Evolutionary conservation across 2,113 vertebrate genomes (phyloP).

Genomic region (Sisor rabdophorus): DNA sequence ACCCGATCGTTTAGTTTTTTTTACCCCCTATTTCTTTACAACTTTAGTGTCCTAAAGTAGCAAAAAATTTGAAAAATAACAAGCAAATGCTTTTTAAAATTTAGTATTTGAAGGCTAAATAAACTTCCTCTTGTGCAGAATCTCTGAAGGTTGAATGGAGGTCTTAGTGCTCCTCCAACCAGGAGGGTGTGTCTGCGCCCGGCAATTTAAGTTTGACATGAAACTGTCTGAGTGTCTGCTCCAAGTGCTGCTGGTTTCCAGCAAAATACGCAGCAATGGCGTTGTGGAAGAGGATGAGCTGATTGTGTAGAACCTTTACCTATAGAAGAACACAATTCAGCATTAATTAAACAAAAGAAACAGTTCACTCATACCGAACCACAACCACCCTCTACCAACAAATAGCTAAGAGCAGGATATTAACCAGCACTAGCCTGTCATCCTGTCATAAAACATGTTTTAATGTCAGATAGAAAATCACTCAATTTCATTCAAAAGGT

Average conservation of each 20-base stretch:
- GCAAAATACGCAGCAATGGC: constrained; percentile 93
- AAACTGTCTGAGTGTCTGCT: constrained; percentile 96
- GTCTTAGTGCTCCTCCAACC: constrained; percentile 89
- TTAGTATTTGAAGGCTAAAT: constrained; percentile 24
- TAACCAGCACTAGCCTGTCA: too few species aligned
- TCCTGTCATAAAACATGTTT: too few species aligned
- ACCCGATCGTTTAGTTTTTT: neutral
- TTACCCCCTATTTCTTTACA: constrained; percentile 9
- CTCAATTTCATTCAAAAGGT: neutral
- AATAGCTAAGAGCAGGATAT: neutral
- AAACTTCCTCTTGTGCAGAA: neutral
- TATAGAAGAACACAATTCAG: constrained; percentile 50
- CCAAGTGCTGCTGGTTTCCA: constrained; percentile 96
- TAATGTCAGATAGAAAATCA: neutral
- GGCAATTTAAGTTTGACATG: constrained; percentile 98
- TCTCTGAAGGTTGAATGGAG: neutral
- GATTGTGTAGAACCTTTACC: constrained; percentile 98
- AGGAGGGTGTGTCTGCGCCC: constrained; percentile 87
- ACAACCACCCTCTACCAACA: neutral
- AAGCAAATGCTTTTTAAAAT: constrained; percentile 10
- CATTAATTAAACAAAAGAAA: neutral
- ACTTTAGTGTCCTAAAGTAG: constrained; percentile 42
- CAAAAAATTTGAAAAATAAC: constrained; percentile 26
- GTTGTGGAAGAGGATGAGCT: constrained; percentile 96
- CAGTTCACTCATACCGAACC: neutral